These are phyloP conservation scores for Glomeris maerens DNA, from an alignment of 1,140 invertebrate species.

Conservation along the genomic window DNA sequence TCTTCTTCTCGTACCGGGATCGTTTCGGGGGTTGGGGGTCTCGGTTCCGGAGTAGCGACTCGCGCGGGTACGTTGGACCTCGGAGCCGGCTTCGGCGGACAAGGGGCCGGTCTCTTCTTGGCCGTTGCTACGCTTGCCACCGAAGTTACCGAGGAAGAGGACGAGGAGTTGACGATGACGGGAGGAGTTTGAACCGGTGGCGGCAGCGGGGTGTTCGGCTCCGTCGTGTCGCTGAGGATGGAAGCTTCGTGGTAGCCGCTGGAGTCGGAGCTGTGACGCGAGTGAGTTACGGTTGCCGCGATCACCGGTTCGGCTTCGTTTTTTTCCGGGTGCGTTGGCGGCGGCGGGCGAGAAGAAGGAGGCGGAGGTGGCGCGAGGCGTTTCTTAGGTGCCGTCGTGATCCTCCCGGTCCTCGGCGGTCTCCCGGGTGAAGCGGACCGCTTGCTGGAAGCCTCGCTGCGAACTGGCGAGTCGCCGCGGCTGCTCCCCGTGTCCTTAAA, in stretches of 20 bases:
- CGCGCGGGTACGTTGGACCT: slow-evolving; percentile 18
- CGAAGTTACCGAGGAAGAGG: too few relatives aligned
- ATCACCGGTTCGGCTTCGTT: slow-evolving; percentile 9
- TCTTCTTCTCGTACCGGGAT: slow-evolving; percentile 24
- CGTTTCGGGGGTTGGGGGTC: slow-evolving; percentile 24
- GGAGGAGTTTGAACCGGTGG: slow-evolving; percentile 25
- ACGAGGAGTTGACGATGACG: slow-evolving; percentile 18
- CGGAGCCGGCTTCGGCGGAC: slow-evolving; percentile 2
- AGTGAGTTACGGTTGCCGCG: slow-evolving; percentile 39
- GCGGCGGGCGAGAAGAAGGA: slow-evolving; percentile 5
- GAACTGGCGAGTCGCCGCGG: slow-evolving; percentile 33
- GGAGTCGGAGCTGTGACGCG: slow-evolving; percentile 57
- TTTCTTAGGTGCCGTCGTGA: slow-evolving; percentile 16
- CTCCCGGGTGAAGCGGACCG: slow-evolving; percentile 30
- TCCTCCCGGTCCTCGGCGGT: slow-evolving; percentile 12
- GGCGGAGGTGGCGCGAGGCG: slow-evolving; percentile 23
- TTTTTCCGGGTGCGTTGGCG: slow-evolving; percentile 3
- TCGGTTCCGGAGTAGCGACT: slow-evolving; percentile 23
- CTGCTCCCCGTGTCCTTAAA: too few relatives aligned
- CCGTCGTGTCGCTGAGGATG: slow-evolving; percentile 43
- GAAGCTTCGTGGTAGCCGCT: slow-evolving; percentile 60
- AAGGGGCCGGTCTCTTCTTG: slow-evolving; percentile 21
- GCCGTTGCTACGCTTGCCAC: slow-evolving; percentile 20
- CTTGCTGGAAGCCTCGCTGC: slow-evolving; percentile 27
- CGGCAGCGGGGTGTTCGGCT: slow-evolving; percentile 22